Evolutionary conservation across 2,797 vertebrate species (phyloP).

Genomic region (Heterohyrax brucei): DNA sequence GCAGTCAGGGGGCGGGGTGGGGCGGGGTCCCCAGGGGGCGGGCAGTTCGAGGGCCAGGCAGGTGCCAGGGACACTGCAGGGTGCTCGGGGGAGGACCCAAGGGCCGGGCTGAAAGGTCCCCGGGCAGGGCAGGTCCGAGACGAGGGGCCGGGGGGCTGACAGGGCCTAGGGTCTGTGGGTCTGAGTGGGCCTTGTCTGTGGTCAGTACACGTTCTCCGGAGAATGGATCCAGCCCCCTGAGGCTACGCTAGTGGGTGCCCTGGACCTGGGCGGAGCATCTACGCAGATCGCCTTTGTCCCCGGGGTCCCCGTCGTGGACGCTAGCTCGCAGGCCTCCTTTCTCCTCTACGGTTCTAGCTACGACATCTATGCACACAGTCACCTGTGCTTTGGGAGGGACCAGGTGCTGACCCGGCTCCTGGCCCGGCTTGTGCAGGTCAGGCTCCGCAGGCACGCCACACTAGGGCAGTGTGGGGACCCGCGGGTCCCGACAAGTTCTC

Average conservation of each 20-base stretch:
- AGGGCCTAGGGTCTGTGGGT: accelerated
- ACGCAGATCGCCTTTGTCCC: constrained; percentile 95
- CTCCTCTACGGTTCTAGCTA: constrained; percentile 93
- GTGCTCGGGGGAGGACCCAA: too few species aligned
- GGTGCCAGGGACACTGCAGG: too few species aligned
- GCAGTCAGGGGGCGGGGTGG: too few species aligned
- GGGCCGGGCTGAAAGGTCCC: too few species aligned
- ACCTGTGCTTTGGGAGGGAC: constrained; percentile 94
- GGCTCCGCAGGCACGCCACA: not conserved
- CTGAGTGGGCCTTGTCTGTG: not conserved
- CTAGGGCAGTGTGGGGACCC: too few species aligned
- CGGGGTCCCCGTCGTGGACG: constrained; percentile 88
- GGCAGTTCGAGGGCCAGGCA: too few species aligned
- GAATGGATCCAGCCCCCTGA: constrained; percentile 92
- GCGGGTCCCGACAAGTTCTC: not conserved
- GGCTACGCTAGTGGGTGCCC: constrained; percentile 92
- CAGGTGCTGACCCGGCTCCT: constrained; percentile 91
- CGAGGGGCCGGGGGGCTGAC: accelerated
- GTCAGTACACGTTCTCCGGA: constrained; percentile 95
- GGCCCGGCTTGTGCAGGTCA: constrained; percentile 80
- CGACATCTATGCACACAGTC: constrained; percentile 95
- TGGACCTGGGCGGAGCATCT: constrained; percentile 95
- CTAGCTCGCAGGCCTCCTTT: constrained; percentile 88
- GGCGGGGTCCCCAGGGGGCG: too few species aligned
- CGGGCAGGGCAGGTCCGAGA: not conserved